Evolutionary conservation across 2,113 vertebrate species (phyloP).

Genomic region (Indri indri): DNA sequence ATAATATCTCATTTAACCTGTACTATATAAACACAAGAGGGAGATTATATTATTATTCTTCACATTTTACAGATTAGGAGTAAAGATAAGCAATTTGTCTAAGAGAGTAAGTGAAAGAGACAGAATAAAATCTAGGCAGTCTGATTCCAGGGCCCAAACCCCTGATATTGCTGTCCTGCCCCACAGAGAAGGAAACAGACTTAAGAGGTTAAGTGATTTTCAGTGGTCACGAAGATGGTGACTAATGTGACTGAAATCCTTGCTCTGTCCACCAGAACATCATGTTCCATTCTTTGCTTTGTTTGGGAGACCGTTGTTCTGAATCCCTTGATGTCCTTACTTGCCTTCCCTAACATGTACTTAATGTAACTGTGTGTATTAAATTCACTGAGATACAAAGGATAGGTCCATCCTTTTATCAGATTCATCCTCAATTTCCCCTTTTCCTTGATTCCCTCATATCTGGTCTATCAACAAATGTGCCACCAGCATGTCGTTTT

Average conservation of each 20-base stretch:
- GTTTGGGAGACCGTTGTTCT: neutral
- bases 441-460: neutral
- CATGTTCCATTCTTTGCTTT: neutral
- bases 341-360: neutral
- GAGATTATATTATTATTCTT: neutral
- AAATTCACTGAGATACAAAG: neutral
- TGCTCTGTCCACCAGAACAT: neutral
- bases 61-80: neutral
- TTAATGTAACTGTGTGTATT: neutral
- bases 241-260: neutral
- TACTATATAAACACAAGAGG: neutral
- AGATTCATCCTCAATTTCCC: neutral
- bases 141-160: neutral
- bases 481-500: neutral
- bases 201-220: neutral
- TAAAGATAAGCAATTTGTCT: neutral
- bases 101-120: neutral
- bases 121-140: neutral
- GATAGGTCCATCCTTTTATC: neutral
- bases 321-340: neutral
- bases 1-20: neutral
- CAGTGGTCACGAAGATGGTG: neutral
- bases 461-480: neutral
- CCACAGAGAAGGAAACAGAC: neutral
- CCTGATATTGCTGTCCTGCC: neutral